Base-by-base conservation (phyloP, 2,888 invertebrate species). In the Balanococcus diminutus region DNA sequence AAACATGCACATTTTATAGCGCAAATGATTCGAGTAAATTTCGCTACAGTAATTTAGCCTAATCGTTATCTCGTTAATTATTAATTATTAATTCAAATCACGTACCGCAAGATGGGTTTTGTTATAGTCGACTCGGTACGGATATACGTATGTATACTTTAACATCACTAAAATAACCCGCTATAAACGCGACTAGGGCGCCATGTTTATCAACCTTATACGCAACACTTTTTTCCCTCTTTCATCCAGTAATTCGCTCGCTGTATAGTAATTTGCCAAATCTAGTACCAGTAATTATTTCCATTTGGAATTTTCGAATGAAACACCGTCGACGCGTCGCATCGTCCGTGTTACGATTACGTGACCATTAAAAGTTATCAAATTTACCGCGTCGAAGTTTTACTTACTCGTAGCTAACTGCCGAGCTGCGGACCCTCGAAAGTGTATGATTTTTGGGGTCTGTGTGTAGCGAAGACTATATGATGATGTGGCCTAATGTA, bases 1-100 rank as follows among this genome's bases (percentile, higher is more conserved):
- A 61, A 61, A 61, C 61, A 61, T 61, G 61, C 61, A 61, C 61
- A 25, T 25, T 25, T 25, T 61, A 22, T 25, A 61, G 61, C 61
- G 25, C 72, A 28, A 72, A 28, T 28, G 25, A 31, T 72, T 28
- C 72, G 72, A 72, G 72, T 72, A 72, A 72, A 72, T 72, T 31
- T 72, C 72, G 61, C 25, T 72, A 72, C 72, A 61, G 72, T 72
- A 72, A 72, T 72, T 72, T 72, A 32, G 72, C 28, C 32, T 72
- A 72, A 32, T 72, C 72, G 72, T 72, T 72, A 72, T 72, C 32
- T 31, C 32, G 72, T 72, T 72, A 32, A 72, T 72, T 72, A 72
- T 31, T 32, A 72, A 72, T 72, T 72, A 72, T 72, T 31, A 72
- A 31, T 72, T 72, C 72, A 31, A 72, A 72, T 72, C 72, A 72